phyloP scores from a whole-genome alignment of 2,797 vertebrate genomes.

The Melopsittacus undulatus region DNA sequence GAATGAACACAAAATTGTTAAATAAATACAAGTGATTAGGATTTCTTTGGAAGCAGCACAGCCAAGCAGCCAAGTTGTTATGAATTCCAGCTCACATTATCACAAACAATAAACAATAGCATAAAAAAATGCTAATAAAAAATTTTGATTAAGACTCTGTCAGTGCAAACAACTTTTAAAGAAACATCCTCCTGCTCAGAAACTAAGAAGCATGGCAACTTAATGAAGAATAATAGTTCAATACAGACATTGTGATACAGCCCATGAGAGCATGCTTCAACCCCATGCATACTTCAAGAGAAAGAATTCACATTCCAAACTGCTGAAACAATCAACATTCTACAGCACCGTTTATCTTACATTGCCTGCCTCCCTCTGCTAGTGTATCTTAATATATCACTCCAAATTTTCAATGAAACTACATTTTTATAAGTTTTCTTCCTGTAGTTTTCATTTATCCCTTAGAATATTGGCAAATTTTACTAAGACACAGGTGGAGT shows the following conservation, averaged over 20 bases:
- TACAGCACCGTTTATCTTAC: slow-evolving; percentile 16
- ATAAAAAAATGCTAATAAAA: background rate
- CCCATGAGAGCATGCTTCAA: background rate
- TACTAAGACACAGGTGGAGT: background rate
- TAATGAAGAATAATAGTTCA: background rate
- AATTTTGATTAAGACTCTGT: background rate
- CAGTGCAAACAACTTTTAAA: background rate
- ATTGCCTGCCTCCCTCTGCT: background rate
- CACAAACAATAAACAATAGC: background rate
- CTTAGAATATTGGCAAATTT: background rate
- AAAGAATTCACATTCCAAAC: slow-evolving; percentile 49
- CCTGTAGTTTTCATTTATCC: background rate
- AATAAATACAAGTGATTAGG: background rate
- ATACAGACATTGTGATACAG: background rate
- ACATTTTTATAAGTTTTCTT: background rate
- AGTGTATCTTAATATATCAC: background rate
- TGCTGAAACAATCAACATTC: slow-evolving; percentile 22
- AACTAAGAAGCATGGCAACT: background rate
- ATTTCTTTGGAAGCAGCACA: background rate
- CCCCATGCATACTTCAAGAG: background rate
- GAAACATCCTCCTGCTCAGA: background rate
- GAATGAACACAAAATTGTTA: background rate
- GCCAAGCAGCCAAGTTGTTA: background rate
- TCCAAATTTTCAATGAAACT: background rate
- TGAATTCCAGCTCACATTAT: background rate